Evolutionary conservation across 2,113 vertebrate genomes (phyloP).

Genomic region (Esox niger): DNA sequence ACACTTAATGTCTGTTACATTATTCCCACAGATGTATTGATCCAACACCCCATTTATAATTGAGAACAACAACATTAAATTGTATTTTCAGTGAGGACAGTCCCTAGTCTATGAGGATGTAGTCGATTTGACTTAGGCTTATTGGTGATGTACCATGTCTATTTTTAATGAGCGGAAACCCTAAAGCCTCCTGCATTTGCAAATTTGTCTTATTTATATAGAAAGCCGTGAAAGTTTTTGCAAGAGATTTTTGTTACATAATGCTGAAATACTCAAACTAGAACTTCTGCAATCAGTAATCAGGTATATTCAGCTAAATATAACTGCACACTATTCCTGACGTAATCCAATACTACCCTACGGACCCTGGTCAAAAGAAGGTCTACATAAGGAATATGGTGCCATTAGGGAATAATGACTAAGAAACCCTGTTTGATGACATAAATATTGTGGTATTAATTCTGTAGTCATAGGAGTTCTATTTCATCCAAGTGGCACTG

Average conservation of each 20-base stretch:
- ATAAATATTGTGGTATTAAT: not conserved
- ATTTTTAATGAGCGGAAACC: not conserved
- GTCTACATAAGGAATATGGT: no score
- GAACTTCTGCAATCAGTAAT: slow-evolving; percentile 11
- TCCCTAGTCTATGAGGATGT: not conserved
- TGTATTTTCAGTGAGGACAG: not conserved
- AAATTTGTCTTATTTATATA: slow-evolving; percentile 2
- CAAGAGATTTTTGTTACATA: slow-evolving; percentile 2
- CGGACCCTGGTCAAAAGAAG: no score
- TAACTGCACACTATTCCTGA: no score
- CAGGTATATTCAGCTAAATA: no score
- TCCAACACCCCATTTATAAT: not conserved
- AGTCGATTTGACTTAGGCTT: slow-evolving; percentile 4
- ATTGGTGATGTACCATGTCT: not conserved
- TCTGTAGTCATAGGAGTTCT: not conserved
- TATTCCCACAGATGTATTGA: not conserved
- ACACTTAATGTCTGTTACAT: not conserved
- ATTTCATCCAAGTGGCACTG: not conserved
- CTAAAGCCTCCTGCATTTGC: not conserved
- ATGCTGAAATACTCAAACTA: no score
- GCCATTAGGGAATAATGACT: no score
- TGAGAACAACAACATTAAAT: not conserved
- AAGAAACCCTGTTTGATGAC: not conserved
- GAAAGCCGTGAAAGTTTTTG: not conserved
- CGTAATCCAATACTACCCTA: no score